Evolutionary conservation across 1,140 invertebrate species (phyloP), one percentile per base, ranked within the genome.

Genomic region (Trigoniulus corallinus): DNA sequence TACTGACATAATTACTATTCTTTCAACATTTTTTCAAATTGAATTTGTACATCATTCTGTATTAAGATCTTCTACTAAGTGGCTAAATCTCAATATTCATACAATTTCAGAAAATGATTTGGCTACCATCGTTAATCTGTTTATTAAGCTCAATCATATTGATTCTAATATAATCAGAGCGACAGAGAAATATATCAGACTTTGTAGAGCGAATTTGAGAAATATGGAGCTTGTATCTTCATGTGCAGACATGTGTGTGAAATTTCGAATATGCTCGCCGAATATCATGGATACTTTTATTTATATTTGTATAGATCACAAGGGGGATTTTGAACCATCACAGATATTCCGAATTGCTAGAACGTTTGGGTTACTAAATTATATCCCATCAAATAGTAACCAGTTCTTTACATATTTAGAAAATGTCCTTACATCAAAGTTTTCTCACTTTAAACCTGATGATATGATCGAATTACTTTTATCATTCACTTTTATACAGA

Each of bases 381-480:
- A 73, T 59, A 57, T 71, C 40, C 78, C 78, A 27, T 45, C 58
- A n/a, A 69, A 74, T 57, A 55, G 63, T 29, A 42, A 51, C 0
- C 56, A 72, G 29, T 82, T 82, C 69, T 82, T 79, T 74, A 61
- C 64, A 43, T 56, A 57, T 20, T 61, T 77, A 15, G 79, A 82
- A 61, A 58, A 65, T 34, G 58, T 68, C n/a, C 56, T 83, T 2
- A 58, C 70, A 44, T 62, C 70, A 42, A 76, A 76, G 53, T 78
- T 81, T 63, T 57, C 68, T 18, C 71, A 77, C 56, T 73, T 84
- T 34, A 65, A 64, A 43, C 60, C 72, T n/a, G 69, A 72, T 52
- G 72, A 79, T 56, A 58, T 75, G 3, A 57, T 79, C 22, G 73
- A 79, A 53, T 70, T 82, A 45, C 60, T 82, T 27, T 62, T 82